A percentile compares a stretch with the other conserved stretches of the same genome.
phyloP scores from a whole-genome alignment of 2,888 invertebrate species.

The Xanthorhoe spadicearia region DNA sequence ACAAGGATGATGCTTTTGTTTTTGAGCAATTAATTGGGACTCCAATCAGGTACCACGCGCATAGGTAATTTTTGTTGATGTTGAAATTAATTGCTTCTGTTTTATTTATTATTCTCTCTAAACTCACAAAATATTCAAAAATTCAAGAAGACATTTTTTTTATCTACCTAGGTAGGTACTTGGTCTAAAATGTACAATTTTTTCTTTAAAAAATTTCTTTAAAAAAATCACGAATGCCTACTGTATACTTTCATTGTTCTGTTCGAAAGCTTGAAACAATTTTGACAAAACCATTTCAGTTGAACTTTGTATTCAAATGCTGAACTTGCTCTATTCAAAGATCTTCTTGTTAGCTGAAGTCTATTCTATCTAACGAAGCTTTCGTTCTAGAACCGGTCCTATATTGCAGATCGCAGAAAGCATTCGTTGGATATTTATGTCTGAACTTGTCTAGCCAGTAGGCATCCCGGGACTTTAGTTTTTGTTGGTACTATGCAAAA shows the following conservation, averaged over 20 bases:
- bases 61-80: too few relatives aligned
- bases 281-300: not conserved
- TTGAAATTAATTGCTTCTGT: too few relatives aligned
- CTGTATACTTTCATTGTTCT: not conserved
- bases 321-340: conserved; percentile 12
- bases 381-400: conserved; percentile 55
- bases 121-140: too few relatives aligned
- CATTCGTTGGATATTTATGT: conserved; percentile 34
- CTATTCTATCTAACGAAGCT: conserved; percentile 42
- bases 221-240: too few relatives aligned
- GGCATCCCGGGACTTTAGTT: conserved; percentile 28
- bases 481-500: conserved; percentile 13
- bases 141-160: too few relatives aligned
- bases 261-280: not conserved
- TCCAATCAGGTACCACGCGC: not conserved
- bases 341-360: conserved; percentile 23
- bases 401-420: conserved; percentile 35
- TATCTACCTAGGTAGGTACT: too few relatives aligned
- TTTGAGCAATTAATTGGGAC: not conserved
- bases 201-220: too few relatives aligned
- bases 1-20: conserved; percentile 8
- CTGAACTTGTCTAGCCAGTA: conserved; percentile 30
- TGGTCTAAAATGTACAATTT: too few relatives aligned
- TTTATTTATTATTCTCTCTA: too few relatives aligned
- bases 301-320: not conserved